Evolutionary conservation across 2,797 vertebrate species (phyloP).

Genomic region (Leuciscus waleckii): DNA sequence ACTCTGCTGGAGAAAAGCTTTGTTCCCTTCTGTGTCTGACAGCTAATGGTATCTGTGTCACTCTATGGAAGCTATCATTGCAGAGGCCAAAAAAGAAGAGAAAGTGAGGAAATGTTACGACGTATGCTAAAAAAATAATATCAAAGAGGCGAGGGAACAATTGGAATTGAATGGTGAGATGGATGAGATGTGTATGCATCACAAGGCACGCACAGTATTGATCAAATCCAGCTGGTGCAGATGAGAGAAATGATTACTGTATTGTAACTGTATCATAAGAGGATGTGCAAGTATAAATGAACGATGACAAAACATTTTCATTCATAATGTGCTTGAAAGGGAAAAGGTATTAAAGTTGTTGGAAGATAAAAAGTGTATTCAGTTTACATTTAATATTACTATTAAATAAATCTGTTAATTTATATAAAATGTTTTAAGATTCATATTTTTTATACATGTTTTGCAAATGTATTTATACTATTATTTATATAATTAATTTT

Average conservation of each 20-base stretch:
- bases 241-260: conserved; percentile 26
- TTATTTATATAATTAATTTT: neutral
- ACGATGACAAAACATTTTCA: neutral
- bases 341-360: neutral
- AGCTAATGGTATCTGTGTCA: conserved; percentile 62
- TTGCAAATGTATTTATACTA: neutral
- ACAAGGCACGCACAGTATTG: conserved; percentile 47
- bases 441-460: neutral
- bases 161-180: conserved; percentile 31
- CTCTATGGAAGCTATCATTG: conserved; percentile 67
- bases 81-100: conserved; percentile 46
- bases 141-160: conserved; percentile 54
- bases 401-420: neutral
- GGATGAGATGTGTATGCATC: neutral
- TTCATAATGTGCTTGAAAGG: neutral
- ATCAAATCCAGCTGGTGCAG: conserved; percentile 43
- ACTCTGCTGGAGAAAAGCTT: conserved; percentile 59
- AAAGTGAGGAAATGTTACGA: conserved; percentile 42
- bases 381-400: neutral
- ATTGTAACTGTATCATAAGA: neutral
- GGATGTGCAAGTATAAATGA: conserved; percentile 24
- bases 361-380: neutral
- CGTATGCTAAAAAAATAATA: conserved; percentile 40
- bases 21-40: conserved; percentile 67
- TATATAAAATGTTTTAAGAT: neutral